Percentiles rank a stretch among this genome's conserved stretches.
These are phyloP conservation scores for Spizaetus ornatus DNA, from an alignment of 2,113 vertebrate genomes.

Conservation along the genomic window DNA sequence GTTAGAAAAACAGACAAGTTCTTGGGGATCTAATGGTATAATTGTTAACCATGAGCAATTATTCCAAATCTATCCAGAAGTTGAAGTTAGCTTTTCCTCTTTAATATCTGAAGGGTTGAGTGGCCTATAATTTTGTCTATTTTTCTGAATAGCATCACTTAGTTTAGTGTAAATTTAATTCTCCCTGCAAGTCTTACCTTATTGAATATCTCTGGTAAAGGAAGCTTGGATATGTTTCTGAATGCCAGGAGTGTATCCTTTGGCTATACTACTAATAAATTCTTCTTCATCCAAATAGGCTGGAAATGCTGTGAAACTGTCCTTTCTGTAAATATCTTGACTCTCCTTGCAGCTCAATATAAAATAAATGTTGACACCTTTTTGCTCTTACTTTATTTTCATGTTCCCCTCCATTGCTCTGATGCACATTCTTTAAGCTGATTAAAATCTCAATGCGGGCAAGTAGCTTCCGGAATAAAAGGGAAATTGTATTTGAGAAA, in stretches of 20 bases:
- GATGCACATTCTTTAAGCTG: neutral
- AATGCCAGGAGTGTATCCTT: neutral
- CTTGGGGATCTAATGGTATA: neutral
- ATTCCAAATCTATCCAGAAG: neutral
- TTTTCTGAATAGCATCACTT: neutral
- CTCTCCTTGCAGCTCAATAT: neutral
- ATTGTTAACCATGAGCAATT: neutral
- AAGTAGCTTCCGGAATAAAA: neutral
- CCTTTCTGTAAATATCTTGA: neutral
- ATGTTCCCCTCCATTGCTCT: neutral
- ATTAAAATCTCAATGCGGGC: neutral
- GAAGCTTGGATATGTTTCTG: neutral
- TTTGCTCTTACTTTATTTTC: neutral
- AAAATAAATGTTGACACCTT: neutral
- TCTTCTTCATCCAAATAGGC: neutral
- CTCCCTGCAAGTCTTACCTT: neutral
- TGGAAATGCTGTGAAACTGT: neutral
- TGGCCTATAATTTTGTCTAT: neutral
- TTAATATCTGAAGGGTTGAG: neutral
- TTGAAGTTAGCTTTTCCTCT: neutral
- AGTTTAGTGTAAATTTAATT: neutral
- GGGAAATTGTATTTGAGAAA: neutral
- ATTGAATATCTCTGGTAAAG: neutral
- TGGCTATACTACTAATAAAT: neutral
- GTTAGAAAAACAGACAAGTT: neutral